Evolutionary conservation across 35 echinoderm and acorn worm genomes (phyloP).

Genomic region (Lytechinus variegatus): DNA sequence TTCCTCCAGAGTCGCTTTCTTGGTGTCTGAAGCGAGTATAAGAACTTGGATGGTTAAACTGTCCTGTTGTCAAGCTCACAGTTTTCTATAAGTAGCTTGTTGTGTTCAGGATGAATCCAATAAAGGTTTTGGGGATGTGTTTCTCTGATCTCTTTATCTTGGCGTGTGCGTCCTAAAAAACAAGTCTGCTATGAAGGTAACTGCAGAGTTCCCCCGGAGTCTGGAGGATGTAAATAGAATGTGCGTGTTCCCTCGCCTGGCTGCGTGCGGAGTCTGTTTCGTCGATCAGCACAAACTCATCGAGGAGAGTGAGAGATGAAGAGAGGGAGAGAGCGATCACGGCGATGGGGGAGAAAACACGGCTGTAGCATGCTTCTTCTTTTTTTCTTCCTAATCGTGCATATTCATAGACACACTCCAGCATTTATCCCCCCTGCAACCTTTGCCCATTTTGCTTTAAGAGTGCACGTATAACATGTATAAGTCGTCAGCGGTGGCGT

Average conservation of each 20-base stretch:
- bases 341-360: background rate
- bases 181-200: background rate
- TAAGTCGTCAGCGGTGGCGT: background rate
- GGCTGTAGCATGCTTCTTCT: background rate
- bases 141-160: background rate
- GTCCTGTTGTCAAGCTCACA: background rate
- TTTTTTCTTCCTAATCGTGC: background rate
- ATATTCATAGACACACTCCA: constrained; percentile 11
- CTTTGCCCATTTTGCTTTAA: background rate
- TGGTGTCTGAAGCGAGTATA: background rate
- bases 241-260: background rate
- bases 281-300: background rate
- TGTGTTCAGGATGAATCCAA: background rate
- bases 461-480: background rate
- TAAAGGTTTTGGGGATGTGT: background rate
- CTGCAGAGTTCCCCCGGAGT: background rate
- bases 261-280: background rate
- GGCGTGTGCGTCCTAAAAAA: background rate
- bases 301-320: background rate
- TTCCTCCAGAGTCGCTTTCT: background rate
- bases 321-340: background rate
- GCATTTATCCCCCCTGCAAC: background rate
- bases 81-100: background rate
- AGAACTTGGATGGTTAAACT: background rate
- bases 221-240: background rate